These are phyloP conservation scores for Plumapathes pennacea DNA, from an alignment of 92 coral and sea anemone genomes.

Conservation along the genomic window DNA sequence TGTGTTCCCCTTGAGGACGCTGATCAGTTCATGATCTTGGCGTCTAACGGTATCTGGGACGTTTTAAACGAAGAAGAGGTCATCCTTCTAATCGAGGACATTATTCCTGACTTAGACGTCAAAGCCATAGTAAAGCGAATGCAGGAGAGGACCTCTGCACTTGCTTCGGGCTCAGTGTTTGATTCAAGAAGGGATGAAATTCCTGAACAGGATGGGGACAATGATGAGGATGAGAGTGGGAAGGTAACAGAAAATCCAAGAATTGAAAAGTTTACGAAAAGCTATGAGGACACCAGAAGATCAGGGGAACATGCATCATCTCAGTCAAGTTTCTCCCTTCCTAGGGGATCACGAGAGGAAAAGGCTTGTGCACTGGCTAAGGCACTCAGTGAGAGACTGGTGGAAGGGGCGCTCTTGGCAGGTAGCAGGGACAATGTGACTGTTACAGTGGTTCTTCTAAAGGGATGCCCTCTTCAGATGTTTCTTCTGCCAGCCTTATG, in stretches of 20 bases:
- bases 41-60: constrained; percentile 93
- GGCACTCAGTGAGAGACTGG: constrained; percentile 84
- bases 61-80: constrained; percentile 87
- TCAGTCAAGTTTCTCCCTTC: constrained; percentile 2
- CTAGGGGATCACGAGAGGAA: constrained; percentile 29
- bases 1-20: constrained; percentile 67
- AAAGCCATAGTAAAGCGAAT: constrained; percentile 67
- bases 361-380: constrained; percentile 66
- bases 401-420: constrained; percentile 82
- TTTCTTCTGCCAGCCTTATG: constrained; percentile 69
- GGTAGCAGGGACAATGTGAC: constrained; percentile 88
- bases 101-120: constrained; percentile 79
- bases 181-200: constrained; percentile 20
- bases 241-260: background rate
- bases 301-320: background rate
- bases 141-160: constrained; percentile 42
- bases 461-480: constrained; percentile 80
- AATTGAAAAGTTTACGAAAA: background rate
- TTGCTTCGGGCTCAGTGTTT: constrained; percentile 7
- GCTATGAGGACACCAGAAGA: background rate
- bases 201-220: constrained; percentile 4
- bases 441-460: constrained; percentile 67
- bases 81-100: constrained; percentile 71
- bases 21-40: constrained; percentile 79
- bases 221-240: background rate